These are phyloP conservation scores for Drosophila ambigua DNA, from an alignment of 1,140 invertebrate genomes.

Conservation along the genomic window DNA sequence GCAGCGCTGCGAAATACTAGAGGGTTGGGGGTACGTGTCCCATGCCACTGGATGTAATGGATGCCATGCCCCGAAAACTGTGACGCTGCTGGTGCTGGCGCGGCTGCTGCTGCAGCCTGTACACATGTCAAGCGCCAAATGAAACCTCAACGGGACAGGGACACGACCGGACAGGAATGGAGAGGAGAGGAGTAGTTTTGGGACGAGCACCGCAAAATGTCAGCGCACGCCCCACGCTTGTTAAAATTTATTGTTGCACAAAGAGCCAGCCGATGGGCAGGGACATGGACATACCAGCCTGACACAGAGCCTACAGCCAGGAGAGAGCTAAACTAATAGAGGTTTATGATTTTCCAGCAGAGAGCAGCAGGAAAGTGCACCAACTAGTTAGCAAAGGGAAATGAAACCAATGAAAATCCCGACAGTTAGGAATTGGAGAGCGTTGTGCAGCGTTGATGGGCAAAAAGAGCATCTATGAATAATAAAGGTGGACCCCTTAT, in stretches of 20 bases:
- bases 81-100: no score
- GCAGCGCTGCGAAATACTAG: conserved; percentile 38
- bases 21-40: not conserved
- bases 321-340: conserved; percentile 71
- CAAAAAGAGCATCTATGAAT: not conserved
- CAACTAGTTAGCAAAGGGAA: conserved; percentile 28
- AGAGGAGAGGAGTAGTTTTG: conserved; percentile 39
- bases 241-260: conserved; percentile 78
- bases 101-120: conserved; percentile 12
- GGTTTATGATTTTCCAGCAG: conserved; percentile 46
- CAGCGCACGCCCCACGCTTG: conserved; percentile 73
- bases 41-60: not conserved
- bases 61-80: conserved; percentile 24
- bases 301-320: conserved; percentile 15
- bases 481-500: no score
- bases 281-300: not conserved
- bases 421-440: not conserved
- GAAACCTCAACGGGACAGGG: conserved; percentile 65
- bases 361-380: conserved; percentile 1
- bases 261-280: conserved; percentile 24
- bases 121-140: conserved; percentile 80
- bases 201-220: conserved; percentile 63
- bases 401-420: conserved; percentile 24
- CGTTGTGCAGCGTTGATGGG: not conserved
- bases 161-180: conserved; percentile 17